A percentile compares a stretch with the other conserved stretches of the same genome.
Conservation (phyloP, 2,113 vertebrate species). For the western clawed frog (Xenopus tropicalis) region DNA sequence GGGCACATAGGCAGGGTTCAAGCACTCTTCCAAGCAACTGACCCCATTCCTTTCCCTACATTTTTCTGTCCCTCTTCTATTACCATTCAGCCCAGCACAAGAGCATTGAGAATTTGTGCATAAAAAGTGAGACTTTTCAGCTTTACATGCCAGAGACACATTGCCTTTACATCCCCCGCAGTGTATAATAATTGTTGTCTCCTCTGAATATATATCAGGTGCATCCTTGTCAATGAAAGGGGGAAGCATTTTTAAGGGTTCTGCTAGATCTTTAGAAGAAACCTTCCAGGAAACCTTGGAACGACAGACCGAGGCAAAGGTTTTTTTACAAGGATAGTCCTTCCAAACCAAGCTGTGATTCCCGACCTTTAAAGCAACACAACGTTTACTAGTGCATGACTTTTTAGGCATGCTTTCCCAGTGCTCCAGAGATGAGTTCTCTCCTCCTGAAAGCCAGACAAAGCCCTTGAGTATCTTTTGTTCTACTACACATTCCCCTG, state of each 20-base stretch:
- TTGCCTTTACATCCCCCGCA: slow-evolving; percentile 6
- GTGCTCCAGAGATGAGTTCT: slow-evolving; percentile 5
- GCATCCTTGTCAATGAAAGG: neutral
- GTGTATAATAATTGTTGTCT: slow-evolving; percentile 3
- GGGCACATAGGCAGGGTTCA: neutral
- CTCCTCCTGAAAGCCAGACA: slow-evolving; percentile 53
- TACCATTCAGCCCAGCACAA: neutral
- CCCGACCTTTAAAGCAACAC: slow-evolving; percentile 48
- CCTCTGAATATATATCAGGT: neutral
- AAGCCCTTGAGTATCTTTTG: slow-evolving; percentile 56
- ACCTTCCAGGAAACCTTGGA: neutral
- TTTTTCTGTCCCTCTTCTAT: neutral
- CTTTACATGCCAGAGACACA: neutral
- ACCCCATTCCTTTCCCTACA: neutral
- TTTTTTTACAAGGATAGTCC: slow-evolving; percentile 15
- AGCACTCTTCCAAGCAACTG: slow-evolving; percentile 14
- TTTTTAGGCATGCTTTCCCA: slow-evolving; percentile 50
- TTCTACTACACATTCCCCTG: slow-evolving; percentile 36
- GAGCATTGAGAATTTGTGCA: slow-evolving; percentile 12
- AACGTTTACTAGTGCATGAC: slow-evolving; percentile 52
- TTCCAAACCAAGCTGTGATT: slow-evolving; percentile 41
- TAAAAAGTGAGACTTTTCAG: neutral
- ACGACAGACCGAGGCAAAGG: slow-evolving; percentile 50
- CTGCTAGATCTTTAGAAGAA: neutral
- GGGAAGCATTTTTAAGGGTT: neutral